A percentile compares a stretch with the other conserved stretches of the same genome.
Evolutionary conservation across 2,888 invertebrate species (phyloP).

Genomic region (Ceramica pisi): DNA sequence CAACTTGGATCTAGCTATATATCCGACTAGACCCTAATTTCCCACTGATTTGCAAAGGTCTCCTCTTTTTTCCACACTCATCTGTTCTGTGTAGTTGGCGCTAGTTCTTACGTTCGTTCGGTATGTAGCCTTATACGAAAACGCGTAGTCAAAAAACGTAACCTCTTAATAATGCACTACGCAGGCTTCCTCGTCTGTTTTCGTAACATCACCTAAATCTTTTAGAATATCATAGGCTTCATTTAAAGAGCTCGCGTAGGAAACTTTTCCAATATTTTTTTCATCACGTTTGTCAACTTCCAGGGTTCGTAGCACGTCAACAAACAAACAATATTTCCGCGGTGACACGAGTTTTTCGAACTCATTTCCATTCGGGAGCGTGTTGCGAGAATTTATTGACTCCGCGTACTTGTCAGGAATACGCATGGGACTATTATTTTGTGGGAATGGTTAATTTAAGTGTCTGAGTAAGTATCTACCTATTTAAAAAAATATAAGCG

Average conservation of each 20-base stretch:
- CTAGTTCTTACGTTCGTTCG: background rate
- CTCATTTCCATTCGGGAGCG: slow-evolving; percentile 82
- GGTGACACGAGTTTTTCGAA: slow-evolving; percentile 81
- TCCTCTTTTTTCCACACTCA: too few relatives aligned
- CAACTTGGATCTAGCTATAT: too few relatives aligned
- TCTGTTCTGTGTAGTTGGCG: background rate
- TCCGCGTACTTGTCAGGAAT: slow-evolving; percentile 68
- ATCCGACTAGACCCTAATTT: background rate
- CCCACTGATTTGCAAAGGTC: background rate
- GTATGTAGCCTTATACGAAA: background rate
- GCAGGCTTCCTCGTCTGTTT: slow-evolving; percentile 54
- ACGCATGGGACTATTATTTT: slow-evolving; percentile 73
- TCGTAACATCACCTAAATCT: slow-evolving; percentile 63
- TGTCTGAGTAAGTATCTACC: background rate
- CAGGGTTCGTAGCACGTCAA: slow-evolving; percentile 78
- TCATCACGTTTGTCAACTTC: slow-evolving; percentile 85
- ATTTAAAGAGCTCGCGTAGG: slow-evolving; percentile 73
- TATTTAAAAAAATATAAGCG: background rate
- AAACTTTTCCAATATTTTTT: slow-evolving; percentile 89
- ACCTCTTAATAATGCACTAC: slow-evolving; percentile 17
- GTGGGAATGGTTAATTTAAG: slow-evolving; percentile 66
- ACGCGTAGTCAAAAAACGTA: background rate
- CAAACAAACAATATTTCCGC: slow-evolving; percentile 85
- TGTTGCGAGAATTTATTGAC: slow-evolving; percentile 79
- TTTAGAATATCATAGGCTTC: slow-evolving; percentile 67